Conservation (phyloP, 2,797 vertebrate species). For the Rhinogobio ventralis region DNA sequence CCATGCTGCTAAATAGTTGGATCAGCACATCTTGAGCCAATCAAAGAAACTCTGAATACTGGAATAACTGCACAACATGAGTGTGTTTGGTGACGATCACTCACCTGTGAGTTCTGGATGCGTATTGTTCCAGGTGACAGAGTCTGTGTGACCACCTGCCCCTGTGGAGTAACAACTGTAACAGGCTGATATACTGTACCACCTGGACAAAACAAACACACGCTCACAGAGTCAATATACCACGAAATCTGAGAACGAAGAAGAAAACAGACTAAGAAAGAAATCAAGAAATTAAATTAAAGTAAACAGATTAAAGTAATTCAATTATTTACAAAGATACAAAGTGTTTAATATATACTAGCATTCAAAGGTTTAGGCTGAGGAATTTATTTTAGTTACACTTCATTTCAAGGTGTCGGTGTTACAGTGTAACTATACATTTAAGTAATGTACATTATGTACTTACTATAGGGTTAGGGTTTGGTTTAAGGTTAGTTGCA, state of each 20-base stretch:
- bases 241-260: not conserved
- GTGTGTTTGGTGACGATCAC: not conserved
- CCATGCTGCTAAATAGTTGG: not conserved
- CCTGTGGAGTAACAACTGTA: conserved; percentile 88
- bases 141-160: conserved; percentile 86
- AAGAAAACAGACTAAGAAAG: not conserved
- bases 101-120: conserved; percentile 89
- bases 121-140: conserved; percentile 86
- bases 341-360: not conserved
- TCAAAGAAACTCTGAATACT: not conserved
- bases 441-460: too few relatives aligned
- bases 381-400: too few relatives aligned
- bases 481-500: not conserved
- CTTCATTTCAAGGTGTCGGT: too few relatives aligned
- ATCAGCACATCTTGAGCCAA: not conserved
- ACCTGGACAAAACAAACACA: conserved; percentile 67
- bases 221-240: conserved; percentile 23
- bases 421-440: too few relatives aligned
- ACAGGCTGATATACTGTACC: conserved; percentile 88
- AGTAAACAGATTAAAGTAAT: not conserved
- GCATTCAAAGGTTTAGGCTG: not conserved
- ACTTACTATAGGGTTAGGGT: not conserved
- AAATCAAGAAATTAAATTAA: not conserved
- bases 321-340: not conserved
- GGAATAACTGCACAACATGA: not conserved